Evolutionary conservation across 1,140 invertebrate genomes (phyloP).

Genomic region (Lordiphosa stackelbergi): DNA sequence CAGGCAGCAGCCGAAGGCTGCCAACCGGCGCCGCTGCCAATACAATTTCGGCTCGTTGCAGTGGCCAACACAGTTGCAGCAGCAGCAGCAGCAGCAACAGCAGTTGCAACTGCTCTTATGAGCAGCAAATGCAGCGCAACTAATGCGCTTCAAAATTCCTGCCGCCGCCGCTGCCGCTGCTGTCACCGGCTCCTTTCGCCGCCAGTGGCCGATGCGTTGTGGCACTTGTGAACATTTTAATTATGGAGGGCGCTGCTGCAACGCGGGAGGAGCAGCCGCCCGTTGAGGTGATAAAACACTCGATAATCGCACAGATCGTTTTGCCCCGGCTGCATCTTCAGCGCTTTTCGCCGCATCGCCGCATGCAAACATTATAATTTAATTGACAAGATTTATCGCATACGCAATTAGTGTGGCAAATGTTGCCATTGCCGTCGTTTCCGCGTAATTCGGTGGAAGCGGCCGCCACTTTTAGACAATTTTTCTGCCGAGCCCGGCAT

Average conservation of each 20-base stretch:
- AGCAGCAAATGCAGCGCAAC: conserved; percentile 75
- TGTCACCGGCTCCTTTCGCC: conserved; percentile 45
- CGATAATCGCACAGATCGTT: conserved; percentile 75
- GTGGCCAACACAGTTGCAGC: conserved; percentile 15
- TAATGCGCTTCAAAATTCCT: conserved; percentile 73
- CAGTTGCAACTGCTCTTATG: conserved; percentile 50
- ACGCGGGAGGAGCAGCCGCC: conserved; percentile 6
- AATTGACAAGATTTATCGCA: conserved; percentile 77
- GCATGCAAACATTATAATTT: conserved; percentile 76
- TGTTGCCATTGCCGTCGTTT: conserved; percentile 41
- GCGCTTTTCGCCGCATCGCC: conserved; percentile 55
- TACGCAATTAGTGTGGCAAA: conserved; percentile 75
- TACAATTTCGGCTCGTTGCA: conserved; percentile 49
- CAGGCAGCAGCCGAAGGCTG: background rate
- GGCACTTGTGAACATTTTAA: conserved; percentile 76
- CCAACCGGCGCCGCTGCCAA: conserved; percentile 47
- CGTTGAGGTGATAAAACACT: conserved; percentile 73
- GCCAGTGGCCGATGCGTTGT: conserved; percentile 54
- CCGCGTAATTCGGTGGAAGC: conserved; percentile 63
- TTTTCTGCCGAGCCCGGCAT: conserved; percentile 35
- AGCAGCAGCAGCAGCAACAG: conserved; percentile 33
- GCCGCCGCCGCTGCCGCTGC: conserved; percentile 33
- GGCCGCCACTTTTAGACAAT: conserved; percentile 63
- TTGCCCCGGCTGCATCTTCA: conserved; percentile 65
- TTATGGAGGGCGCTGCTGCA: conserved; percentile 40